Evolutionary conservation across 2,797 vertebrate genomes (phyloP), one percentile per base, ranked within the genome.

Genomic region (Menidia menidia): DNA sequence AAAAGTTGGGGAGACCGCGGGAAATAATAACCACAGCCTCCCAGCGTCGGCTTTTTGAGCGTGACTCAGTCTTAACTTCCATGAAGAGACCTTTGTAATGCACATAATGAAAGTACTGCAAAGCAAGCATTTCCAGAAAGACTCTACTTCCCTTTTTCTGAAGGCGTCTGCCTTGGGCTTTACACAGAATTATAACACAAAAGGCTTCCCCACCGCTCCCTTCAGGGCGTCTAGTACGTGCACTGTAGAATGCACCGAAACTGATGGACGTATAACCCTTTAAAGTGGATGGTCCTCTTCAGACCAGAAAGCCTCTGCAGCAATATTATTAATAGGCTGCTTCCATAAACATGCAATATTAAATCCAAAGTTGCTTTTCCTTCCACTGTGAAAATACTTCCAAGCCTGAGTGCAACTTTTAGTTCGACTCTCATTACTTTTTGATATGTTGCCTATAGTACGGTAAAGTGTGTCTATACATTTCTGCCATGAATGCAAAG

Each of bases 21-120:
- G 87, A 70, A 93, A 92, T 71, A 92, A 88, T 71, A 89, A 88
- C 69, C 87, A 91, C 71, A 71, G 51, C 60, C 85, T 95, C 72
- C 94, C 94, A 57, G 82, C 92, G 41, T 86, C 88, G 75, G 92
- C 92, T 63, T 94, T 93, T 73, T 95, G 75, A 93, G 70, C 58
- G 41, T 55, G 70, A 77, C 51, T 80, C 47, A 58, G 66, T 64
- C 66, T 71, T 61, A 64, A 75, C 75, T 73, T 86, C 71, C 69
- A 77, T 59, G 39, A 71, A 50, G 57, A 61, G 16, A 75, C 65
- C 43, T 60, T 48, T 60, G 41, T 62, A 63, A 52, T 68, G 62
- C 42, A 68, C 11, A 55, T 13, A 59, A 54, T 32, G 19, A 31
- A 72, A 52, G 35, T 57, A 35, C 72, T 75, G 55, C 60, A 51